These are phyloP conservation scores for Microcebus jonahi DNA, from an alignment of 2,113 vertebrate genomes.

Conservation along the genomic window DNA sequence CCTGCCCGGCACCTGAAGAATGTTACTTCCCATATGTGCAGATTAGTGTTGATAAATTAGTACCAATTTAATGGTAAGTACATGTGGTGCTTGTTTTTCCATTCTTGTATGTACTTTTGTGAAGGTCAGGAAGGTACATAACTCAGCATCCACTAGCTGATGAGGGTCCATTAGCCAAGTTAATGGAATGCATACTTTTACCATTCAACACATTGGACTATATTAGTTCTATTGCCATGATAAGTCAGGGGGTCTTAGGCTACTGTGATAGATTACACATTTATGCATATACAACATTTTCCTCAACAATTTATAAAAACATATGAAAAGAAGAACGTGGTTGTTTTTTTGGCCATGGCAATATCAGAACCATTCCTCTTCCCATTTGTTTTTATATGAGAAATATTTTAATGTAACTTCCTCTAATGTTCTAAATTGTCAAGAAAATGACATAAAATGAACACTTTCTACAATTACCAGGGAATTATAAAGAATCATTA, in stretches of 20 bases:
- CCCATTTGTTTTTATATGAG: neutral
- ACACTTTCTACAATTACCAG: neutral
- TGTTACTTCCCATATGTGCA: too few species aligned
- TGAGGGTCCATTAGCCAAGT: neutral
- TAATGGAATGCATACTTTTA: neutral
- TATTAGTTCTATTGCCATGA: neutral
- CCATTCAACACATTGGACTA: neutral
- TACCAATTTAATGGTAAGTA: too few species aligned
- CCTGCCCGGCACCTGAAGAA: too few species aligned
- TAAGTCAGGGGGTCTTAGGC: neutral
- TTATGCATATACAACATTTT: neutral
- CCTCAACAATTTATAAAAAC: neutral
- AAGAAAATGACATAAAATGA: neutral
- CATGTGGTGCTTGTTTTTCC: too few species aligned
- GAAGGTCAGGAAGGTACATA: neutral
- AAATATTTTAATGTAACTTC: neutral
- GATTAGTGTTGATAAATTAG: too few species aligned
- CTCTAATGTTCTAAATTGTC: neutral
- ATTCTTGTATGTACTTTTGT: neutral
- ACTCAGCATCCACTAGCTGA: neutral
- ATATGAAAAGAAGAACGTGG: neutral
- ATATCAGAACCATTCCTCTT: neutral
- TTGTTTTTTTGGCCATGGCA: neutral
- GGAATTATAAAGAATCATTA: neutral
- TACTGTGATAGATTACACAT: neutral